Evolutionary conservation across 2,113 vertebrate genomes (phyloP), one percentile per base, ranked within the genome.

Genomic region (Hippolais icterina): DNA sequence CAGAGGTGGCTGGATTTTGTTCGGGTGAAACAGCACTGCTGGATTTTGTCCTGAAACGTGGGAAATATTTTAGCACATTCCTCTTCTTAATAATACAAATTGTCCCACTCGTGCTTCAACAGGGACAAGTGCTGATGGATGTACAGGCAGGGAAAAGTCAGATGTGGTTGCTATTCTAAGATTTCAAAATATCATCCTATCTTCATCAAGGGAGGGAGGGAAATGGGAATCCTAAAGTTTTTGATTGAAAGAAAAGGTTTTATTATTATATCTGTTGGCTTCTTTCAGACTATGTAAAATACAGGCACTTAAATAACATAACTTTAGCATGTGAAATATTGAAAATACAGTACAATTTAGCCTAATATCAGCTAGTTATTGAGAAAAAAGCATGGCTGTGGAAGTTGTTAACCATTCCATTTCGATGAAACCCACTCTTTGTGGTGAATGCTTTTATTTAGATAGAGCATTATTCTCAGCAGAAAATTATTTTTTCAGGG

Each of bases 1-100:
- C 3, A 4, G 53, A 54, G 80, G 47, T 14, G 74, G 23, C 68
- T 83, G 85, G 35, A n/a, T 18, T 63, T 84, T 79, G 52, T 83
- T 89, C 6, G 21, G 35, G 68, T 75, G 72, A 59, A 83, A 59
- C 52, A 85, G 57, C 63, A 74, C 88, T 81, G 83, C 90, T 94
- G 93, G 85, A 87, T 90, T 81, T 83, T 50, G 33, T 81, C 69
- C 80, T 60, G 60, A 76, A 78, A 92, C 0, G 7, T 86, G 92
- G 76, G 88, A 90, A 96, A 90, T 89, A 28, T 71, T 92, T 79
- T 27, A 78, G 56, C 72, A 71, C 76, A 72, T 89, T 94, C 84
- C 77, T 89, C 65, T 81, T 72, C 71, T 35, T 37, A 70, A 66
- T 77, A 57, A 54, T 44, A 80, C 15, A 65, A 70, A 60, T 81